Evolutionary conservation across 2,888 invertebrate genomes (phyloP).

Genomic region (Hirtodrosophila trivittata): DNA sequence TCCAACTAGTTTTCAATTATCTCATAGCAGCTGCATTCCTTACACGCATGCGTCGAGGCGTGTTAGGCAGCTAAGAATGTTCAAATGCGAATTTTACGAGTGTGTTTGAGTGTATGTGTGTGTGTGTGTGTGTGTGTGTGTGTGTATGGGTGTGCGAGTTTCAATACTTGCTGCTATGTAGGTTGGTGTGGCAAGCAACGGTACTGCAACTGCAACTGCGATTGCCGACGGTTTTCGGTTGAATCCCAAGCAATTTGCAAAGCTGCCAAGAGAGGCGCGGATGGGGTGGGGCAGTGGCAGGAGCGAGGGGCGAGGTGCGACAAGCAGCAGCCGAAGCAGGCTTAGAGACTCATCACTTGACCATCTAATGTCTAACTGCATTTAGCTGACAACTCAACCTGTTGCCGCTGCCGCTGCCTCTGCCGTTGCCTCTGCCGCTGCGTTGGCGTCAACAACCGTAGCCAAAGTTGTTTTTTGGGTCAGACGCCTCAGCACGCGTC

Average conservation of each 20-base stretch:
- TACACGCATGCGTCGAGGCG: constrained; percentile 50
- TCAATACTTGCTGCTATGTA: constrained; percentile 61
- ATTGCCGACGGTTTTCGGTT: constrained; percentile 57
- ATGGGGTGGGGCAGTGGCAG: neutral
- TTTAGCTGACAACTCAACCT: constrained; percentile 69
- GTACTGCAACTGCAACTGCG: constrained; percentile 49
- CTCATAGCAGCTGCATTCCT: constrained; percentile 65
- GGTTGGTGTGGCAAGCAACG: constrained; percentile 77
- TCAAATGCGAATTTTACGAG: constrained; percentile 14
- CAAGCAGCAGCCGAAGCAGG: constrained; percentile 2
- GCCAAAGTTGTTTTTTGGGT: constrained; percentile 61
- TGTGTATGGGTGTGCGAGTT: constrained; percentile 30
- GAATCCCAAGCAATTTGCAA: constrained; percentile 61
- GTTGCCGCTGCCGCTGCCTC: constrained; percentile 61
- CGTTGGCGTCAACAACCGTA: constrained; percentile 73
- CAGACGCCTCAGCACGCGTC: constrained; percentile 64
- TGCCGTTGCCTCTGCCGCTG: constrained; percentile 36
- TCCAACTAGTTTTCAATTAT: constrained; percentile 61
- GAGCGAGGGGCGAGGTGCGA: neutral
- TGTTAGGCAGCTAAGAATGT: constrained; percentile 59
- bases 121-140: constrained; percentile 13
- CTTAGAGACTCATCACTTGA: constrained; percentile 67
- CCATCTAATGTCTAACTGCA: constrained; percentile 76
- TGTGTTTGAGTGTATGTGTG: constrained; percentile 16
- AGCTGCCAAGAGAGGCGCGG: constrained; percentile 36